phyloP scores from a whole-genome alignment of 2,797 vertebrate genomes.

The Smutsia gigantea region DNA sequence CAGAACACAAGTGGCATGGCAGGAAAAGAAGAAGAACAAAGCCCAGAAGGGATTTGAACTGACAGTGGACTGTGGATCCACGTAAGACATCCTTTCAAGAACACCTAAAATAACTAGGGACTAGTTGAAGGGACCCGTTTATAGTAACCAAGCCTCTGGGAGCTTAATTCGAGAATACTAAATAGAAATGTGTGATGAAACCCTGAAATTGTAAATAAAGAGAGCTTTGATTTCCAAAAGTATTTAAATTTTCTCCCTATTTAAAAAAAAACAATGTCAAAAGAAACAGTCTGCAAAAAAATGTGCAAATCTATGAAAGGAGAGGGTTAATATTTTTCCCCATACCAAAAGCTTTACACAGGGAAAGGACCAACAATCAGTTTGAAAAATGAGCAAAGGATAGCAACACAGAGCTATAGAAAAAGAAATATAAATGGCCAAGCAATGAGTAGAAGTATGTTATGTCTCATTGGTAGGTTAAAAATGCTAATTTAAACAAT shows the following conservation, averaged over 20 bases:
- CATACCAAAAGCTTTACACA: not conserved
- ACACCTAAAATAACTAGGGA: not conserved
- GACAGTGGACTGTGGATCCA: not conserved
- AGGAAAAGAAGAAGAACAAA: not conserved
- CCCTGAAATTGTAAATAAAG: conserved; percentile 8
- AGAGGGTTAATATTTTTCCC: not conserved
- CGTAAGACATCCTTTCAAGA: not conserved
- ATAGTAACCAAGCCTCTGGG: conserved; percentile 1
- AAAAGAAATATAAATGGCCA: conserved; percentile 28
- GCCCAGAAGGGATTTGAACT: not conserved
- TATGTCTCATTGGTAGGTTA: conserved; percentile 20
- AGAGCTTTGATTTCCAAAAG: conserved; percentile 22
- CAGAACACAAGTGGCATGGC: not conserved
- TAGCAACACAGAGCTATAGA: not conserved
- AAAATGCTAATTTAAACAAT: conserved; percentile 62
- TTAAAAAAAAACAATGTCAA: not conserved
- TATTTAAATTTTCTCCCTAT: not conserved
- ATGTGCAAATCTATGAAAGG: not conserved
- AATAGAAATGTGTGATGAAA: conserved; percentile 37
- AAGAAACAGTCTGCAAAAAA: not conserved
- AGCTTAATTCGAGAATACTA: not conserved
- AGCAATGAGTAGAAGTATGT: not conserved
- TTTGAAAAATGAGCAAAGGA: conserved; percentile 32
- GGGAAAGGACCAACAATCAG: not conserved
- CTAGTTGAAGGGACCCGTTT: not conserved